These are phyloP conservation scores for Bubo bubo DNA, from an alignment of 2,113 vertebrate genomes.

Conservation along the genomic window DNA sequence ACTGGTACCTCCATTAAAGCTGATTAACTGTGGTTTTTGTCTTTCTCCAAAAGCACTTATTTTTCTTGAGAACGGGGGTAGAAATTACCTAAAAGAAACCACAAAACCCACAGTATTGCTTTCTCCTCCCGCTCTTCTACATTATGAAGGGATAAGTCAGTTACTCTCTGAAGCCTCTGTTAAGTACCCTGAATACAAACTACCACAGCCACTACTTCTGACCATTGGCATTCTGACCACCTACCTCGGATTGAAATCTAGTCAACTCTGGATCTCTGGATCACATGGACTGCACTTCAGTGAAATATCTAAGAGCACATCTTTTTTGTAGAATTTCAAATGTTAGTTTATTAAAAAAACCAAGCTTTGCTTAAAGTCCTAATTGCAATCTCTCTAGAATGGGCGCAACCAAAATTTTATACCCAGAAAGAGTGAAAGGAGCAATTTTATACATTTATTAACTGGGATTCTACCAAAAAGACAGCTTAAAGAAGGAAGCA, in stretches of 20 bases:
- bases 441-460: background rate
- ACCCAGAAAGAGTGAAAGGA: background rate
- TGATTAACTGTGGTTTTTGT: background rate
- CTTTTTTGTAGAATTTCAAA: background rate
- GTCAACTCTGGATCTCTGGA: background rate
- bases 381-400: background rate
- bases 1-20: slow-evolving; percentile 11
- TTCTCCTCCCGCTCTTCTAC: background rate
- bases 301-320: background rate
- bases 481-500: background rate
- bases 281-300: background rate
- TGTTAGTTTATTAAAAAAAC: background rate
- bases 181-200: background rate
- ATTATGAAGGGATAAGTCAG: background rate
- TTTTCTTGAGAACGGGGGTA: background rate
- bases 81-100: background rate
- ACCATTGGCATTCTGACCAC: background rate
- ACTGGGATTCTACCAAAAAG: background rate
- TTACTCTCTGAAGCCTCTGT: background rate
- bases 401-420: background rate
- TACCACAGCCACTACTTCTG: background rate
- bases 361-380: background rate
- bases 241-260: background rate
- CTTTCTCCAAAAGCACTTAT: background rate
- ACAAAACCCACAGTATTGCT: background rate